Evolutionary conservation across 2,888 invertebrate genomes (phyloP).

Genomic region (Brenthis daphne): DNA sequence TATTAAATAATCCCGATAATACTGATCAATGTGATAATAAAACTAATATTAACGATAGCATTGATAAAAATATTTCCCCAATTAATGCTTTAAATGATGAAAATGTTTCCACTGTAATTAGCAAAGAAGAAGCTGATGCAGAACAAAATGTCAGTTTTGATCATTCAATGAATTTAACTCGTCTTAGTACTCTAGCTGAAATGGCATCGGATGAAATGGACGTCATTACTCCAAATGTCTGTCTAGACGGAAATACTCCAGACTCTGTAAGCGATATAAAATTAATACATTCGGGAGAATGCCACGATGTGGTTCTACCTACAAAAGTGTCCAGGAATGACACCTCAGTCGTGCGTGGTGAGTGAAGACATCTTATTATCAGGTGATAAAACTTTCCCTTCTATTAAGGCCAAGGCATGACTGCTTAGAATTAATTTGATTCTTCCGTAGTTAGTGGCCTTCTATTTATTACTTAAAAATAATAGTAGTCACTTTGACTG

Average conservation of each 20-base stretch:
- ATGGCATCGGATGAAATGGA: slow-evolving; percentile 67
- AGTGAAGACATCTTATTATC: slow-evolving; percentile 81
- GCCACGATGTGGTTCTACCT: slow-evolving; percentile 76
- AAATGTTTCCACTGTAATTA: slow-evolving; percentile 24
- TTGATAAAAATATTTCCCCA: slow-evolving; percentile 10
- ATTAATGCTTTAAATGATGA: slow-evolving; percentile 16
- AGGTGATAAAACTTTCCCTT: slow-evolving; percentile 78
- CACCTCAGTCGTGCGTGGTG: slow-evolving; percentile 77
- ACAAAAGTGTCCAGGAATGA: slow-evolving; percentile 71
- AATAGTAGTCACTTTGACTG: neutral
- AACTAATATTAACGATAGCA: neutral
- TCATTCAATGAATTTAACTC: slow-evolving; percentile 15
- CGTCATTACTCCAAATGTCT: slow-evolving; percentile 62
- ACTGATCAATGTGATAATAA: slow-evolving; percentile 13
- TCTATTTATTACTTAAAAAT: slow-evolving; percentile 18
- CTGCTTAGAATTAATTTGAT: slow-evolving; percentile 55
- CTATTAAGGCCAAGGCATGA: slow-evolving; percentile 74
- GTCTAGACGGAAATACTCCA: slow-evolving; percentile 42
- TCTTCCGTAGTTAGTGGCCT: slow-evolving; percentile 47
- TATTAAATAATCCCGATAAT: slow-evolving; percentile 26
- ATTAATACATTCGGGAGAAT: slow-evolving; percentile 78
- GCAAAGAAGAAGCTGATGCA: slow-evolving; percentile 23
- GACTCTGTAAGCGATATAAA: slow-evolving; percentile 46
- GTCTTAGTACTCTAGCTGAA: slow-evolving; percentile 38
- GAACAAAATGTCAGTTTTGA: slow-evolving; percentile 20